phyloP scores from a whole-genome alignment of 2,113 vertebrate genomes.

The Gasterosteus aculeatus region DNA sequence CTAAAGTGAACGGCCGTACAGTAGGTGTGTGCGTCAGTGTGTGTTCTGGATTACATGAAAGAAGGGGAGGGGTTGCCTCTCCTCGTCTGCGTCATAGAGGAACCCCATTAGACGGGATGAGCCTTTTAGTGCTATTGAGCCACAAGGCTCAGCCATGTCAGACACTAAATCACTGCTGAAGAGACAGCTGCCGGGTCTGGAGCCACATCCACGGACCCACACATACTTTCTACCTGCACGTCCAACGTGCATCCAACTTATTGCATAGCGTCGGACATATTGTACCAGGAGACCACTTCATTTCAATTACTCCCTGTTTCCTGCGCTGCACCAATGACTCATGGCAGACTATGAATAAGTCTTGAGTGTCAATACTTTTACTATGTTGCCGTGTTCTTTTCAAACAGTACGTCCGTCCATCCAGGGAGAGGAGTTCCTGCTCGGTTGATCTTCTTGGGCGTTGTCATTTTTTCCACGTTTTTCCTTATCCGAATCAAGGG shows the following conservation, averaged over 20 bases:
- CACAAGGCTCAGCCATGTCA: constrained; percentile 61
- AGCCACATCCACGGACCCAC: constrained; percentile 30
- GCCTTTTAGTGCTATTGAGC: constrained; percentile 83
- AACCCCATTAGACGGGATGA: constrained; percentile 79
- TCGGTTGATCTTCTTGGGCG: not conserved
- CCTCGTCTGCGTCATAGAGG: constrained; percentile 75
- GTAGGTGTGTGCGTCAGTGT: constrained; percentile 39
- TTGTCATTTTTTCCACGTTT: not conserved
- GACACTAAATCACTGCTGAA: constrained; percentile 74
- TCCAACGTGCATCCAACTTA: not conserved
- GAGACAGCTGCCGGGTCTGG: constrained; percentile 57
- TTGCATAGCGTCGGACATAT: not conserved
- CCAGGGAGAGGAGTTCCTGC: not conserved
- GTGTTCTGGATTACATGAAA: constrained; percentile 42
- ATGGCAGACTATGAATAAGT: not conserved
- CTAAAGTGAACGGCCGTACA: constrained; percentile 35
- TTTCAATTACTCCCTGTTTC: not conserved
- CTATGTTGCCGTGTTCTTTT: not conserved
- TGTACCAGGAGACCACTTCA: not conserved
- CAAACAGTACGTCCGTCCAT: not conserved
- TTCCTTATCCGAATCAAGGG: not conserved
- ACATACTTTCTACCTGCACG: constrained; percentile 18
- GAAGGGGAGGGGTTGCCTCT: constrained; percentile 51
- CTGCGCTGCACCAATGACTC: not conserved
- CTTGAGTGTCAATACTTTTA: not conserved